Evolutionary conservation across 2,113 vertebrate genomes (phyloP).

Genomic region (Penelope pileata): DNA sequence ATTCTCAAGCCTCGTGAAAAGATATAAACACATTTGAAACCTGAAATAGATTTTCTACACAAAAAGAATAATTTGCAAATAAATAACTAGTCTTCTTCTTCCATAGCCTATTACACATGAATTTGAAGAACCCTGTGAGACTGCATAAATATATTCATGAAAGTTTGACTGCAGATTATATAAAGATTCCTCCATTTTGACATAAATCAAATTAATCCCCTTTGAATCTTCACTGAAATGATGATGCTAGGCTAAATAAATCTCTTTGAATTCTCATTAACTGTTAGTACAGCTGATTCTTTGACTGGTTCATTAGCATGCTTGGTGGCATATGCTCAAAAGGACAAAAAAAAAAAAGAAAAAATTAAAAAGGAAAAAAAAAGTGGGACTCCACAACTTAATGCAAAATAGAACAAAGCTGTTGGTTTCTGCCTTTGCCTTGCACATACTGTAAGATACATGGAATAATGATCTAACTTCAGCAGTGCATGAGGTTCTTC

Average conservation of each 20-base stretch:
- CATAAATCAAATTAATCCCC: slow-evolving; percentile 69
- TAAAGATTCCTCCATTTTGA: slow-evolving; percentile 61
- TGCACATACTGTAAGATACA: slow-evolving; percentile 16
- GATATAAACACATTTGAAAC: neutral
- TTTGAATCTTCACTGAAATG: slow-evolving; percentile 62
- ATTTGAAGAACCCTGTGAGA: slow-evolving; percentile 31
- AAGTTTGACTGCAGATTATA: slow-evolving; percentile 54
- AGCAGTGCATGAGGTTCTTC: slow-evolving; percentile 13
- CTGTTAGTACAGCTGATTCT: slow-evolving; percentile 74
- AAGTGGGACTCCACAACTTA: slow-evolving; percentile 69
- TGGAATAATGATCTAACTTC: slow-evolving; percentile 18
- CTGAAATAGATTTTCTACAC: slow-evolving; percentile 35
- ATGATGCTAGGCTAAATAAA: slow-evolving; percentile 68
- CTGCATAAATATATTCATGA: slow-evolving; percentile 56
- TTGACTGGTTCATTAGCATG: slow-evolving; percentile 73
- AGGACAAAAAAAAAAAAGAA: slow-evolving; percentile 55
- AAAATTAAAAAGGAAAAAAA: slow-evolving; percentile 55
- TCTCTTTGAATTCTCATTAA: slow-evolving; percentile 68
- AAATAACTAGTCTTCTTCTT: slow-evolving; percentile 43
- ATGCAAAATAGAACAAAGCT: slow-evolving; percentile 69
- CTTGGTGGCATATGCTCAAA: slow-evolving; percentile 68
- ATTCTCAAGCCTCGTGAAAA: neutral
- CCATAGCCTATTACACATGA: neutral
- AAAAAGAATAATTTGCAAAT: slow-evolving; percentile 38
- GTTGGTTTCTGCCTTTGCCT: slow-evolving; percentile 69